phyloP scores from a whole-genome alignment of 2,113 vertebrate species.

The Clupea harengus region DNA sequence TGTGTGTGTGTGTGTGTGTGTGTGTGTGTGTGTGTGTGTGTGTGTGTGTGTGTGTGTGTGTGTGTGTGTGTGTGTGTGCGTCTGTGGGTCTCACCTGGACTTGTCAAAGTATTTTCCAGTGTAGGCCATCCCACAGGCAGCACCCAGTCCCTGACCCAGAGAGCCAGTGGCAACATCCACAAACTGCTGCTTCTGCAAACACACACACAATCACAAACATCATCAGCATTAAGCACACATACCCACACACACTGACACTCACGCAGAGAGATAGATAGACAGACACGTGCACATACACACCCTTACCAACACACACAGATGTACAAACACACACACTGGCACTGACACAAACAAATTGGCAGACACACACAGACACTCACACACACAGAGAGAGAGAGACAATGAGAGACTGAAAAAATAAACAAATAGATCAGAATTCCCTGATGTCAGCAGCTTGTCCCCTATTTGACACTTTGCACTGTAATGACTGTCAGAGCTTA shows the following conservation, averaged over 20 bases:
- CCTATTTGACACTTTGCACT: neutral
- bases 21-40: neutral
- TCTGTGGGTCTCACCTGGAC: constrained; percentile 78
- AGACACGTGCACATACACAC: neutral
- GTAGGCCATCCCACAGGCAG: constrained; percentile 95
- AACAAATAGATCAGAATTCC: neutral
- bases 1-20: constrained; percentile 17
- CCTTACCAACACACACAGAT: neutral
- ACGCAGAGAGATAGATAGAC: neutral
- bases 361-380: neutral
- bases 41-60: neutral
- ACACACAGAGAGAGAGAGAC: neutral
- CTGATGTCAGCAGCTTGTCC: neutral
- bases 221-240: neutral
- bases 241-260: neutral
- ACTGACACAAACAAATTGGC: constrained; percentile 53
- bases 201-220: constrained; percentile 40
- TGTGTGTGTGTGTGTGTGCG: neutral
- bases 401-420: neutral
- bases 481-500: neutral
- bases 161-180: constrained; percentile 91
- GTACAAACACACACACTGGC: constrained; percentile 55
- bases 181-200: constrained; percentile 86
- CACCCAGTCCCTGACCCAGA: constrained; percentile 89
- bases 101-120: constrained; percentile 94